Conservation (phyloP, 2,113 vertebrate genomes). For the Cephalopholis sonnerati region DNA sequence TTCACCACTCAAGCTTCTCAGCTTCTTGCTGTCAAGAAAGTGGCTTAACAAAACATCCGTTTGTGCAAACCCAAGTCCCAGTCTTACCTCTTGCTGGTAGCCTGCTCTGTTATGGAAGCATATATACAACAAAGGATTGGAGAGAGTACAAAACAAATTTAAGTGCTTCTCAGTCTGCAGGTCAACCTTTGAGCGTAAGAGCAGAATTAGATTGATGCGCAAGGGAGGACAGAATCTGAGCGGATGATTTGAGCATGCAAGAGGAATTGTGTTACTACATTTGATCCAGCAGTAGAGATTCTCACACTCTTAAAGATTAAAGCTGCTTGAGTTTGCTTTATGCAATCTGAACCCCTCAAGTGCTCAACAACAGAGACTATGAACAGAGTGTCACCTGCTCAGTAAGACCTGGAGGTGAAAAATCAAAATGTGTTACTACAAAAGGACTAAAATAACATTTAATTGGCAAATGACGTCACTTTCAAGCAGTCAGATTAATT, state of each 20-base stretch:
- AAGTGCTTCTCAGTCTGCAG: background rate
- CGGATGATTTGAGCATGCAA: background rate
- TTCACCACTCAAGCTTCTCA: slow-evolving; percentile 51
- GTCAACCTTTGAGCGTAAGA: too few relatives aligned
- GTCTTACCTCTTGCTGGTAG: slow-evolving; percentile 7
- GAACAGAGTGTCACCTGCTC: background rate
- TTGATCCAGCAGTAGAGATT: background rate
- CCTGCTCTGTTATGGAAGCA: slow-evolving; percentile 1
- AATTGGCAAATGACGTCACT: background rate
- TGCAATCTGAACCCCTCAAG: background rate
- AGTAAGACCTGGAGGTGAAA: background rate
- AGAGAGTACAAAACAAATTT: background rate
- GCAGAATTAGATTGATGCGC: background rate
- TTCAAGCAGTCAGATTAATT: background rate
- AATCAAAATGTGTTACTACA: background rate
- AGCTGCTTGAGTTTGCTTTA: background rate
- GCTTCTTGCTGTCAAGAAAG: slow-evolving; percentile 46
- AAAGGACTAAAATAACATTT: background rate
- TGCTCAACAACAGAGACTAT: background rate
- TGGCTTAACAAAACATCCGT: slow-evolving; percentile 36
- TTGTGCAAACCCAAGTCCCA: slow-evolving; percentile 24
- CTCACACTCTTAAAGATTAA: background rate
- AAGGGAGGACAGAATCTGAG: background rate
- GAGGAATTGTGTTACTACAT: background rate
- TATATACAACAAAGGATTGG: background rate